Evolutionary conservation across 2,797 vertebrate genomes (phyloP), one percentile per base, ranked within the genome.

Genomic region (Acanthurus tractus): DNA sequence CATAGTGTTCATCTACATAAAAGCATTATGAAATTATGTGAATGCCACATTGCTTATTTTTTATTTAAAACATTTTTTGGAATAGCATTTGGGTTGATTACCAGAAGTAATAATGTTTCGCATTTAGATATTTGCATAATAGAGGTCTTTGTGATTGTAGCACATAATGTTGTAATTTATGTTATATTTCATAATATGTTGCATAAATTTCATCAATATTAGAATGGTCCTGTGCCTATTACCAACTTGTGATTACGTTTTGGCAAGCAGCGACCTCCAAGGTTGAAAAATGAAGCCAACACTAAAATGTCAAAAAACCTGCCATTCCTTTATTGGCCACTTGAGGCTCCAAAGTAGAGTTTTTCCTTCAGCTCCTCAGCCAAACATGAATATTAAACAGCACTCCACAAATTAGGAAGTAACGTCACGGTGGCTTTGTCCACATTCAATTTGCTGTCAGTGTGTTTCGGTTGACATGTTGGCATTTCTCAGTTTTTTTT

Each of bases 401-500:
- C 11, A 12, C 38, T 12, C 38, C 38, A 40, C 38, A 40, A 40
- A 40, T 11, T 12, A 40, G 3, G 0, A 10, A 10, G 38, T 40
- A 10, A 40, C 10, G 10, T 40, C 11, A 12, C 3, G 10, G 10
- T 40, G 38, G 11, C 38, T 40, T 40, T 40, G 9, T 40, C 38
- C 38, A 40, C 38, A 40, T 40, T 40, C 3, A 40, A 40, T 40
- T 40, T 7, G 3, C 10, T 40, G 38, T 40, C 38, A 9, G 38
- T 40, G 10, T 40, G 8, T 40, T 40, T 9, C 15, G 8, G 8
- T 17, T 66, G 71, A 50, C 36, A 69, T 8, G 3, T 45, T 74
- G 63, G n/a, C 25, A 73, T 67, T 68, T 78, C 75, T 78, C 40
- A 58, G 13, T 52, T 34, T 72, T 80, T 58, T 34, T 34, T 34